Conservation (phyloP, 1,140 invertebrate species). For the Rhynchophorus ferrugineus region DNA sequence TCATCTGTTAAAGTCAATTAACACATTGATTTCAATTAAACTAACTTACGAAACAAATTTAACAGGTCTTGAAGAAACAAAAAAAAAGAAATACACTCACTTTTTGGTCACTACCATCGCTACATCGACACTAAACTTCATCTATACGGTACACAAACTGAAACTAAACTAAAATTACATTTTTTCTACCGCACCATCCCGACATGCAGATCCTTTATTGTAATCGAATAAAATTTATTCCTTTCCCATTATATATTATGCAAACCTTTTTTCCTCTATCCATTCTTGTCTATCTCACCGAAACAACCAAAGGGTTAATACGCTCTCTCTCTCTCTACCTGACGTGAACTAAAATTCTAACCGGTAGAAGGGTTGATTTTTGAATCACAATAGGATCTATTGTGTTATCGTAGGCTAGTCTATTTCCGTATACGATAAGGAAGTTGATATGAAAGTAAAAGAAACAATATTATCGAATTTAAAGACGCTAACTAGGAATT, state of each 20-base stretch:
- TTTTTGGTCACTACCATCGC: no score
- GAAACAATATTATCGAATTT: no score
- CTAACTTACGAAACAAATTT: no score
- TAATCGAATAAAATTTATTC: conserved; percentile 21
- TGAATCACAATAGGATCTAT: conserved; percentile 11
- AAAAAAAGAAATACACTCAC: no score
- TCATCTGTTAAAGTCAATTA: no score
- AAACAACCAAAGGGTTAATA: neutral
- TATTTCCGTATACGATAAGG: neutral
- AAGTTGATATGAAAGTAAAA: neutral
- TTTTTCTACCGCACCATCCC: conserved; percentile 1
- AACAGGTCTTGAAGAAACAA: no score
- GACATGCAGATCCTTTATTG: conserved; percentile 6
- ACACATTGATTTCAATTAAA: no score
- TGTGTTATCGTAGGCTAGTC: neutral
- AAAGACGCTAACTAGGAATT: no score
- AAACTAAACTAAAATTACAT: conserved; percentile 2
- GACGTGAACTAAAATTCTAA: no score
- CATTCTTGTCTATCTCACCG: neutral
- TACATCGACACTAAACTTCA: no score
- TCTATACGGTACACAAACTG: neutral
- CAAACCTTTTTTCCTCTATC: conserved; percentile 19
- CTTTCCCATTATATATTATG: conserved; percentile 17
- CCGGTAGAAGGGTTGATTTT: conserved; percentile 16
- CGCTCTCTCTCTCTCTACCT: conserved; percentile 12